Percentiles rank a stretch among this genome's conserved stretches.
These are phyloP conservation scores for Apistogramma diplotaenia DNA, from an alignment of 2,113 vertebrate species.

Conservation along the genomic window DNA sequence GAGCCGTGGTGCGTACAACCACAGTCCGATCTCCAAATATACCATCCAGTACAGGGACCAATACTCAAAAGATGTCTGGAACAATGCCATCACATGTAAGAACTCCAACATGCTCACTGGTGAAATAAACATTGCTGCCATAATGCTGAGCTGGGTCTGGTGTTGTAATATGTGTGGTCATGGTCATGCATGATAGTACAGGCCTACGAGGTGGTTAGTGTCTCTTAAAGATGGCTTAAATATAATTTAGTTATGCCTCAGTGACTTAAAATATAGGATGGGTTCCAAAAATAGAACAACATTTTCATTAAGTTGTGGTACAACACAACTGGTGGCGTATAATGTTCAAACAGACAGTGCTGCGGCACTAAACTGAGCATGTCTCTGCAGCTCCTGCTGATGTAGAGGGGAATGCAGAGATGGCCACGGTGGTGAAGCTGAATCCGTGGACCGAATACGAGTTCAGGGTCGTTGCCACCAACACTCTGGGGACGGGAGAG, in stretches of 20 bases:
- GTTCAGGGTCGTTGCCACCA: conserved; percentile 92
- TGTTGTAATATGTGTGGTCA: conserved; percentile 17
- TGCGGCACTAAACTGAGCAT: background rate
- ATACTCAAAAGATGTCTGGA: conserved; percentile 84
- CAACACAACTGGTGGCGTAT: background rate
- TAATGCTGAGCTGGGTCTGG: background rate
- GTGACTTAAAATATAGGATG: background rate
- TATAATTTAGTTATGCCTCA: background rate
- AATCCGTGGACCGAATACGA: conserved; percentile 97
- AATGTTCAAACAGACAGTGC: background rate
- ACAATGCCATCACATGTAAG: conserved; percentile 88
- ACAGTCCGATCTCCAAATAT: conserved; percentile 96
- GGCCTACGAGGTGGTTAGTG: conserved; percentile 5
- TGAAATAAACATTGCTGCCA: conserved; percentile 35
- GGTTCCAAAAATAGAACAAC: conserved; percentile 19
- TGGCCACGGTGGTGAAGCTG: conserved; percentile 86
- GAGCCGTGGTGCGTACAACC: conserved; percentile 95
- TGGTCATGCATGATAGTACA: background rate
- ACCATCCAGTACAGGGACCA: conserved; percentile 86
- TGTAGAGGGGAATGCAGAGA: conserved; percentile 93
- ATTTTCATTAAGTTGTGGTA: background rate
- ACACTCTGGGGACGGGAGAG: conserved; percentile 90
- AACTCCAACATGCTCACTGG: background rate
- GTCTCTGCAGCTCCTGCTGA: conserved; percentile 79
- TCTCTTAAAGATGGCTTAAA: conserved; percentile 20